These are phyloP conservation scores for Willowsia nigromaculata DNA, from an alignment of 2,888 invertebrate genomes.

Conservation along the genomic window DNA sequence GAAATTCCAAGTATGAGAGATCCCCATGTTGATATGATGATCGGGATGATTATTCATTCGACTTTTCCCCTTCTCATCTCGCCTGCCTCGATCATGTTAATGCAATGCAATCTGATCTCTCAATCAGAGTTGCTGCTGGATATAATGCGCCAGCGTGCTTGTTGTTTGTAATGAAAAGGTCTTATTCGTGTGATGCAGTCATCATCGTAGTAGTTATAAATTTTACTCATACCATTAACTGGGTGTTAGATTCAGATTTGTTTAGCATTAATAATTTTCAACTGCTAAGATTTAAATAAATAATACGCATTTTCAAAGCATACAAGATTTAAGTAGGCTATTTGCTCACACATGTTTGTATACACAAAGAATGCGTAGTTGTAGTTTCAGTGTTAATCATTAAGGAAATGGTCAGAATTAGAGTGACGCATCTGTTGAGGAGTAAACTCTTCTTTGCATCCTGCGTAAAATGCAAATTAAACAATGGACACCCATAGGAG, in stretches of 20 bases:
- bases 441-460: not conserved
- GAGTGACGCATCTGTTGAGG: conserved; percentile 7
- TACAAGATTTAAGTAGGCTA: conserved; percentile 2
- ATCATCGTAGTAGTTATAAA: not conserved
- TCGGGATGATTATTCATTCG: conserved; percentile 54
- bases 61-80: not conserved
- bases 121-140: conserved; percentile 33
- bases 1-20: conserved; percentile 64
- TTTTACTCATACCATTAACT: conserved; percentile 23
- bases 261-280: conserved; percentile 31
- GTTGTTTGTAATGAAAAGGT: not conserved
- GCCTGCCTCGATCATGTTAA: conserved; percentile 34
- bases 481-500: not conserved
- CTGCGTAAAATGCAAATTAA: not conserved
- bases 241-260: conserved; percentile 63
- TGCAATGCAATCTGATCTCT: conserved; percentile 58
- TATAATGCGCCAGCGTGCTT: not conserved
- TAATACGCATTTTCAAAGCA: not conserved
- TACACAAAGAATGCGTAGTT: not conserved
- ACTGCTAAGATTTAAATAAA: not conserved
- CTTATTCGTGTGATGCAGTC: not conserved
- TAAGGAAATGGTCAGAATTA: conserved; percentile 21
- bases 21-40: conserved; percentile 49
- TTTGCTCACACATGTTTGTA: not conserved
- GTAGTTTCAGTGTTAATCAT: not conserved